A percentile compares a stretch with the other conserved stretches of the same genome.
These are phyloP conservation scores for Chaetodon trifascialis DNA, from an alignment of 2,113 vertebrate genomes.

Conservation along the genomic window DNA sequence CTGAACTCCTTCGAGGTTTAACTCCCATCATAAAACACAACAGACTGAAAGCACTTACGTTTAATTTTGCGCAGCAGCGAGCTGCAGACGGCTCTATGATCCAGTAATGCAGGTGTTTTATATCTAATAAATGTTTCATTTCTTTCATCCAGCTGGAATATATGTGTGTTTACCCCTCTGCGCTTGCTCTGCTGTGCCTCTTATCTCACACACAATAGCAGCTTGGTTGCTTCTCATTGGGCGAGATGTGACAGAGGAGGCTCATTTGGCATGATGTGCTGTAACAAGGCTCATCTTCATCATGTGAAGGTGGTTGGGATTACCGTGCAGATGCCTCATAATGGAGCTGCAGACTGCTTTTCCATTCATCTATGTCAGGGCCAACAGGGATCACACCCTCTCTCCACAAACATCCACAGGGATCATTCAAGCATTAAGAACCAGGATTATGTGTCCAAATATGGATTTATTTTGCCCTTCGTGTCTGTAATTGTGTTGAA, in stretches of 20 bases:
- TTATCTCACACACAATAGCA: constrained; percentile 43
- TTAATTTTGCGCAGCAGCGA: constrained; percentile 26
- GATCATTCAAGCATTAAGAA: constrained; percentile 31
- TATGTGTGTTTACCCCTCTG: constrained; percentile 31
- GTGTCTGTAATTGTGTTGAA: constrained; percentile 22
- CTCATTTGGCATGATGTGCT: constrained; percentile 60
- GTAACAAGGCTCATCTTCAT: constrained; percentile 51
- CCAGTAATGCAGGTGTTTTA: constrained; percentile 42
- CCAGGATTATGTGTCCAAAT: constrained; percentile 46
- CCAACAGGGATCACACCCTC: constrained; percentile 14
- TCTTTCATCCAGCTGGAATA: constrained; percentile 29
- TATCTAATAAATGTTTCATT: constrained; percentile 41
- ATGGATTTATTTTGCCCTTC: constrained; percentile 8
- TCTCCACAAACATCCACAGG: constrained; percentile 33
- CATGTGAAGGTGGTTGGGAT: constrained; percentile 58
- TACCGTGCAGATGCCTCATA: constrained; percentile 57
- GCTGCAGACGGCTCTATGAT: not conserved
- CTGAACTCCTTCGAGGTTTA: not conserved
- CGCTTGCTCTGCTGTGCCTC: constrained; percentile 3
- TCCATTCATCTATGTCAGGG: constrained; percentile 29
- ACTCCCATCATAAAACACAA: not conserved
- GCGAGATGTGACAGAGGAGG: constrained; percentile 36
- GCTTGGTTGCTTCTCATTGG: constrained; percentile 23
- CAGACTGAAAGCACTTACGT: not conserved
- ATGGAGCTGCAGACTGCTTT: constrained; percentile 42